Conservation (phyloP, 2,797 vertebrate species). For the Cryptoprocta ferox region DNA sequence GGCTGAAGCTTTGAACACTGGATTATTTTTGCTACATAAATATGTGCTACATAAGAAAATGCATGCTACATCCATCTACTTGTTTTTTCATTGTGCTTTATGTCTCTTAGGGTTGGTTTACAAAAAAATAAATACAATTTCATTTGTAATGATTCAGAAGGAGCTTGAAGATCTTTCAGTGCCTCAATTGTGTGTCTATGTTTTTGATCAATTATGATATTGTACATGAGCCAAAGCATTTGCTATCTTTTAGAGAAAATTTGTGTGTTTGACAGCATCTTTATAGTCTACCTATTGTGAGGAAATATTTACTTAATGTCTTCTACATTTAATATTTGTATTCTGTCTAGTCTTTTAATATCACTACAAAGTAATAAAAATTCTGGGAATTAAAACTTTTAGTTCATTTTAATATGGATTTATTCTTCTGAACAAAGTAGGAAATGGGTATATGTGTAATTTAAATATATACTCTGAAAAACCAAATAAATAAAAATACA, state of each 20-base stretch:
- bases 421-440: conserved; percentile 18
- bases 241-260: conserved; percentile 36
- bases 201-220: neutral
- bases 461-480: conserved; percentile 45
- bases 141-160: neutral
- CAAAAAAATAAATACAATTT: neutral
- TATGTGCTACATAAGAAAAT: conserved; percentile 4
- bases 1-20: neutral
- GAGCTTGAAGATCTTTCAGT: conserved; percentile 17
- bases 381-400: neutral
- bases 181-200: neutral
- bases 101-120: conserved; percentile 21
- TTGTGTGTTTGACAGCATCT: neutral
- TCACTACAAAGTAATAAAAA: conserved; percentile 21
- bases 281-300: neutral
- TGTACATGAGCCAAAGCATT: neutral
- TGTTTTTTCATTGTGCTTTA: conserved; percentile 28
- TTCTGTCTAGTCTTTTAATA: neutral
- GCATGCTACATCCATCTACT: neutral
- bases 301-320: conserved; percentile 8
- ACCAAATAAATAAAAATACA: neutral
- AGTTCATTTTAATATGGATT: conserved; percentile 6
- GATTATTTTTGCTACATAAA: conserved; percentile 17
- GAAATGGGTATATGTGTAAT: neutral
- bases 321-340: conserved; percentile 27